Evolutionary conservation across 2,113 vertebrate species (phyloP), one percentile per base, ranked within the genome.

Genomic region (Rhadina sibilatrix): DNA sequence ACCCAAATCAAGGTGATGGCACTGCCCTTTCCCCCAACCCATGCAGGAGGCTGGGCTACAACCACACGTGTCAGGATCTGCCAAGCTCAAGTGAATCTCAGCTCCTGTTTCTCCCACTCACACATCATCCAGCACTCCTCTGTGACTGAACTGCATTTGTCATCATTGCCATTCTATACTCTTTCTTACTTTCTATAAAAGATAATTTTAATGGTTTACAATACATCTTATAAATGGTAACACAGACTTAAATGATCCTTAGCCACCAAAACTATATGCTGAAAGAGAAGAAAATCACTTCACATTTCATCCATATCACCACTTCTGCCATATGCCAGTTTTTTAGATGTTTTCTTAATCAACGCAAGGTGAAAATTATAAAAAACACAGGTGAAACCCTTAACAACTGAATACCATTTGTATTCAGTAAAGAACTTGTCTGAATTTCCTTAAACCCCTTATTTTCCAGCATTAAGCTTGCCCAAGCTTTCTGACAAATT

Each of bases 341-440:
- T 61, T 76, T 23, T 12, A 52, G 12, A 9, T 10, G 4, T 38
- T 70, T 75, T 35, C 59, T 76, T 80, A 61, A 66, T 38, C 6
- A 11, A 9, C 0, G 1, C 13, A 56, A 66, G 40, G 7, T 27
- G 11, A 81, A 79, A 86, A n/a, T 1, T 0, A 2, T 13, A 38
- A 64, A n/a, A 76, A 71, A 46, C 0, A 0, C 3, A 66, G 4
- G 13, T 9, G 4, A 81, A 90, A 71, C 9, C 19, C 8, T 0
- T 15, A 53, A 24, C 15, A 54, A 52, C 14, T 17, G n/a, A 63
- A 86, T 2, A 60, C 31, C 25, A 64, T 56, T 42, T 10, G 9
- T 1, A 14, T 12, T 76, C 3, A 1, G n/a, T 18, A n/a, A 69
- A 71, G 83, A 52, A 6, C 9, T 46, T 21, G 3, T 5, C 16